A percentile compares a stretch with the other conserved stretches of the same genome.
phyloP scores from a whole-genome alignment of 2,113 vertebrate species.

The Casuarius casuarius region DNA sequence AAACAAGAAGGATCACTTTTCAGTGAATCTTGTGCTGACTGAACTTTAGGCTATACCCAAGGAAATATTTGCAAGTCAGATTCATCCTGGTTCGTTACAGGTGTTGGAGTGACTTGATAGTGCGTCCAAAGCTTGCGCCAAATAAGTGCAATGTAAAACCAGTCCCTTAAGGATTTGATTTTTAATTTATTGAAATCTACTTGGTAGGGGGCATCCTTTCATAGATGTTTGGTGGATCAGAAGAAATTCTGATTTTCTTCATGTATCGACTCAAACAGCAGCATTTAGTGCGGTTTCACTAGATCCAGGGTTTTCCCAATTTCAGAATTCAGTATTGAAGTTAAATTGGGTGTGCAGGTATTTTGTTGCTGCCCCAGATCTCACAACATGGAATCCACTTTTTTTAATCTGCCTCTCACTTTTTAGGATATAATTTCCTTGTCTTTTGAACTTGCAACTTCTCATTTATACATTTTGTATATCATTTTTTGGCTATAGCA shows the following conservation, averaged over 20 bases:
- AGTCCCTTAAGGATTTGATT: neutral
- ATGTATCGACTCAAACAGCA: neutral
- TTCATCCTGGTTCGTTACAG: neutral
- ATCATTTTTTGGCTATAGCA: neutral
- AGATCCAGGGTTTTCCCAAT: neutral
- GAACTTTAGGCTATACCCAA: neutral
- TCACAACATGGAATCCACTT: neutral
- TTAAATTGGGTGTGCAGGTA: neutral
- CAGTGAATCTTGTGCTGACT: neutral
- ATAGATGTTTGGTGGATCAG: neutral
- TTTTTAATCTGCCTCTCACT: neutral
- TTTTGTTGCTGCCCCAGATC: neutral
- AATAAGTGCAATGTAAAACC: neutral
- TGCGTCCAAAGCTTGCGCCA: neutral
- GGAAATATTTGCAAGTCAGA: conserved; percentile 44
- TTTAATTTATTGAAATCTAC: neutral
- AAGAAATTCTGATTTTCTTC: neutral
- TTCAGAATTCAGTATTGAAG: neutral
- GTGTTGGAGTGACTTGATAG: neutral
- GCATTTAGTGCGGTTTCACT: neutral
- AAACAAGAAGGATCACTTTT: neutral
- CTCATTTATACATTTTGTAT: neutral
- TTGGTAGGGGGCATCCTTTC: neutral
- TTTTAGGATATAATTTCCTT: neutral
- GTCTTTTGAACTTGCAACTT: neutral